phyloP scores from a whole-genome alignment of 2,888 invertebrate species.

The Luperina testacea region DNA sequence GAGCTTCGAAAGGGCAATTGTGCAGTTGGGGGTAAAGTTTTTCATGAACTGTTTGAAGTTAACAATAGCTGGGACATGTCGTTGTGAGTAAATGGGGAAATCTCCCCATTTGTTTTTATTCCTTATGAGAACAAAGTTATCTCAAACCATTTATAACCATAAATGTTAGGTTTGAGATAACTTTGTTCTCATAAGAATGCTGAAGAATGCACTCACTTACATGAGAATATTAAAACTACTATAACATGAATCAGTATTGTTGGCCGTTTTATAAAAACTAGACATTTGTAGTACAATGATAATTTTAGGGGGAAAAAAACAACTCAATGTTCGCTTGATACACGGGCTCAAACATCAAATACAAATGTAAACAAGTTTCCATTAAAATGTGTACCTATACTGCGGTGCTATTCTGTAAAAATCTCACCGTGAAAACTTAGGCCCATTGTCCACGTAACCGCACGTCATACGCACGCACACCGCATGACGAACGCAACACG shows the following conservation, averaged over 20 bases:
- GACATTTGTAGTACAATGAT: neutral
- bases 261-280: neutral
- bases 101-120: too few relatives aligned
- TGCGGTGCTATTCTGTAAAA: too few relatives aligned
- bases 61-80: neutral
- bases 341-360: neutral
- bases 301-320: too few relatives aligned
- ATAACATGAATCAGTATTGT: neutral
- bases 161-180: neutral
- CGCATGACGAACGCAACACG: too few relatives aligned
- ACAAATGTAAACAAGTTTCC: neutral
- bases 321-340: neutral
- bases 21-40: constrained; percentile 19
- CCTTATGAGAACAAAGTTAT: too few relatives aligned
- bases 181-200: neutral
- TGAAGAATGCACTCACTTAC: too few relatives aligned
- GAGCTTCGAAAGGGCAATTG: neutral
- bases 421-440: too few relatives aligned
- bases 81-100: neutral
- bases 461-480: too few relatives aligned
- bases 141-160: too few relatives aligned
- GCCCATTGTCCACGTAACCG: too few relatives aligned
- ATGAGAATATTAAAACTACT: neutral
- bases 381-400: neutral
- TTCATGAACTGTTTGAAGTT: constrained; percentile 15